A percentile compares a stretch with the other conserved stretches of the same genome.
Evolutionary conservation across 2,888 invertebrate genomes (phyloP).

Genomic region (Drosophila hamatofila): DNA sequence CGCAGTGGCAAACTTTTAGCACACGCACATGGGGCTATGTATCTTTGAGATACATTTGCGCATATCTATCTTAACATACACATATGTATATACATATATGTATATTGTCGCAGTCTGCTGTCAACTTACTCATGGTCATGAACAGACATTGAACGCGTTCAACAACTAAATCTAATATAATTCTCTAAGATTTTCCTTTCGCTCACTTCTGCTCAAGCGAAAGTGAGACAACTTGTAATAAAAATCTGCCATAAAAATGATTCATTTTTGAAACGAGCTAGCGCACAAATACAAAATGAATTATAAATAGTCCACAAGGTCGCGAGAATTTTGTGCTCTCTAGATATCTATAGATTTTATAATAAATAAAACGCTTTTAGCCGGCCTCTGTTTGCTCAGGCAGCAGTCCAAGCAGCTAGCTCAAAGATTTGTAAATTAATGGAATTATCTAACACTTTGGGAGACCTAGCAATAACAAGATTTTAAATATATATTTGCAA

Average conservation of each 20-base stretch:
- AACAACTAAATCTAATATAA: constrained; percentile 44
- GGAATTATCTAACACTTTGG: constrained; percentile 20
- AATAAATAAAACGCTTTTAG: constrained; percentile 35
- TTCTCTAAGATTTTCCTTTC: constrained; percentile 39
- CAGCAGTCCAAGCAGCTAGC: constrained; percentile 26
- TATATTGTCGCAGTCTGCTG: constrained; percentile 19
- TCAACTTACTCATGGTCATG: constrained; percentile 50
- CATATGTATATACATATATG: not conserved
- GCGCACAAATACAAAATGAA: constrained; percentile 38
- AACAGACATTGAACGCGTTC: constrained; percentile 72
- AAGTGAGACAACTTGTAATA: constrained; percentile 55
- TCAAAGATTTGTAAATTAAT: constrained; percentile 17
- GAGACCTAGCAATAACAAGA: not conserved
- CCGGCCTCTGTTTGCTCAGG: not conserved
- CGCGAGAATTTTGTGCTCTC: constrained; percentile 49
- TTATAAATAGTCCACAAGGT: constrained; percentile 74
- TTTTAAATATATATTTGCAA: not conserved
- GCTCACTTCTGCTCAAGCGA: constrained; percentile 46
- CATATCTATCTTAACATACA: not conserved
- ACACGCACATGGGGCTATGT: constrained; percentile 27
- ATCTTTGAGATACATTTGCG: constrained; percentile 36
- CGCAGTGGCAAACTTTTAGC: constrained; percentile 38
- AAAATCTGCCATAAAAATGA: constrained; percentile 57
- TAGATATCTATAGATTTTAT: constrained; percentile 36
- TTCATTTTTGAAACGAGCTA: constrained; percentile 54